phyloP scores from a whole-genome alignment of 2,888 invertebrate genomes.

The Macroteleia sp. region DNA sequence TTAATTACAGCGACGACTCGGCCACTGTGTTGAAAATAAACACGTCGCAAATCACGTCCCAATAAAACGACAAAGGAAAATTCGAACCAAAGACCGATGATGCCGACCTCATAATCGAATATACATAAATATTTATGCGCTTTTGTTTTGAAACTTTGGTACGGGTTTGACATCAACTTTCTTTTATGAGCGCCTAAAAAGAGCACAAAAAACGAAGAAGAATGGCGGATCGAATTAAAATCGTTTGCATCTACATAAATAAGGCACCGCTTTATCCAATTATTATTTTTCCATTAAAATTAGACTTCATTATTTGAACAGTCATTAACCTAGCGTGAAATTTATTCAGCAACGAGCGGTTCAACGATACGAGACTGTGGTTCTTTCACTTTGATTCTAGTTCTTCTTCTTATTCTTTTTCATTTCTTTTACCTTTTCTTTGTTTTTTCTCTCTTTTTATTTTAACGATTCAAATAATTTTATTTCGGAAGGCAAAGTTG shows the following conservation, averaged over 20 bases:
- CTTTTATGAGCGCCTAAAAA: constrained; percentile 5
- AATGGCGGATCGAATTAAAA: constrained; percentile 12
- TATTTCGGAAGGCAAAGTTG: constrained; percentile 11
- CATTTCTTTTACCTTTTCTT: too few relatives aligned
- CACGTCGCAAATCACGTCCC: constrained; percentile 38
- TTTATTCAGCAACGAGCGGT: constrained; percentile 6
- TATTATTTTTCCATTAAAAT: constrained; percentile 29
- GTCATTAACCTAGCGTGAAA: constrained; percentile 6
- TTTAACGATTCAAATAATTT: constrained; percentile 12
- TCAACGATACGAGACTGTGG: background rate
- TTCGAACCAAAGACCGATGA: constrained; percentile 4
- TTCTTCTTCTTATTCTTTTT: background rate
- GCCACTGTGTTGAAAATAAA: constrained; percentile 36
- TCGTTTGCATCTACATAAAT: constrained; percentile 13
- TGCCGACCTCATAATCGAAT: constrained; percentile 26
- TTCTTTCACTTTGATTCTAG: constrained; percentile 10
- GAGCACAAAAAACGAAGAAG: constrained; percentile 1
- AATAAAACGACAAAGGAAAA: constrained; percentile 27
- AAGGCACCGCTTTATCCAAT: constrained; percentile 4
- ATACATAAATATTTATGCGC: constrained; percentile 47
- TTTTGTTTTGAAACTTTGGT: constrained; percentile 31
- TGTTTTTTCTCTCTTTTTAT: too few relatives aligned
- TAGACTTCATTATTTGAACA: too few relatives aligned
- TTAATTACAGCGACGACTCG: constrained; percentile 39
- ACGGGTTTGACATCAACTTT: constrained; percentile 24